A percentile compares a stretch with the other conserved stretches of the same genome.
phyloP scores from a whole-genome alignment of 2,113 vertebrate genomes.

The Ariopsis seemanni region DNA sequence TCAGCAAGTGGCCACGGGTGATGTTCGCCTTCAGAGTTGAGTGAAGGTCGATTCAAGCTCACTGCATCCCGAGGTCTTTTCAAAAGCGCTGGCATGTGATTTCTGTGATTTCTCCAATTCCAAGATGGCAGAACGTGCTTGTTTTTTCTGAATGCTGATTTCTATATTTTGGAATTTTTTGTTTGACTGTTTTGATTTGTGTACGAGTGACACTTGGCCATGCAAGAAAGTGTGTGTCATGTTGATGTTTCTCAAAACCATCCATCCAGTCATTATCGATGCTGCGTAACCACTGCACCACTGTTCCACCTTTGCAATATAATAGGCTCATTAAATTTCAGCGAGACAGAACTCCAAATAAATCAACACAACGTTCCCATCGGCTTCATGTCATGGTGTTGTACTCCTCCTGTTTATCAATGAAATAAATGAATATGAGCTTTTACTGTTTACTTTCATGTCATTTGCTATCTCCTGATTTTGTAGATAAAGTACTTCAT shows the following conservation, averaged over 20 bases:
- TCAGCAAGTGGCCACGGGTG: background rate
- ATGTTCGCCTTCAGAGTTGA: background rate
- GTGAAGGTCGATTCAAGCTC: too few relatives aligned
- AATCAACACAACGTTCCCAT: background rate
- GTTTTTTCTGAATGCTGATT: background rate
- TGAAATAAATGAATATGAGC: background rate
- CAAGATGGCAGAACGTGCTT: background rate
- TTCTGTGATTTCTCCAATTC: background rate
- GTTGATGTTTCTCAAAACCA: background rate
- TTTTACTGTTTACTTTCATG: background rate
- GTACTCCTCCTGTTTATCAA: background rate
- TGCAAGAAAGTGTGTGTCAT: background rate
- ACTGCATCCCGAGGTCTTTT: too few relatives aligned
- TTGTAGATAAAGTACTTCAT: constrained; percentile 25
- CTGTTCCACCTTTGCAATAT: too few relatives aligned
- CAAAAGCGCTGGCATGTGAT: background rate
- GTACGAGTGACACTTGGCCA: background rate
- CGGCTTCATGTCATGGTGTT: background rate
- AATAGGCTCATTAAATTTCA: background rate
- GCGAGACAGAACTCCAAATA: background rate
- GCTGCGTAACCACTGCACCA: too few relatives aligned
- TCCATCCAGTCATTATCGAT: too few relatives aligned
- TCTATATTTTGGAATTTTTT: background rate
- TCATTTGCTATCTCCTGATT: constrained; percentile 5
- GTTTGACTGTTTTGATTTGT: background rate